phyloP scores from a whole-genome alignment of 2,113 vertebrate genomes.

The Lates calcarifer region DNA sequence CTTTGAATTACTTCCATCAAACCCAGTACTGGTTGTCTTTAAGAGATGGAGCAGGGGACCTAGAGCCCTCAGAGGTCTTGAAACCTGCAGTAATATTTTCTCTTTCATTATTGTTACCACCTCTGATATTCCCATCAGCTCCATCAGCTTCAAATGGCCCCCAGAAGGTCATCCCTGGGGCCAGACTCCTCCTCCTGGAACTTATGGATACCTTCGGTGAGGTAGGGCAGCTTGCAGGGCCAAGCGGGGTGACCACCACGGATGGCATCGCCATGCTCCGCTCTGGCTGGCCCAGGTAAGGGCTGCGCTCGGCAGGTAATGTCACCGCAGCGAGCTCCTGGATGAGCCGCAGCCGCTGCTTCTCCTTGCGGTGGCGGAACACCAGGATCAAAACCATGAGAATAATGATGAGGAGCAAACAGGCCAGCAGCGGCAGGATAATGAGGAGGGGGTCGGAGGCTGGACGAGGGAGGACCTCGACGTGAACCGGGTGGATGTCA shows the following conservation, averaged over 20 bases:
- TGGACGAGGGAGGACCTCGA: slow-evolving; percentile 75
- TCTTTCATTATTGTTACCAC: slow-evolving; percentile 21
- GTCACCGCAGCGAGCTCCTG: slow-evolving; percentile 72
- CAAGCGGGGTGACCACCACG: slow-evolving; percentile 88
- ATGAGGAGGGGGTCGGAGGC: slow-evolving; percentile 82
- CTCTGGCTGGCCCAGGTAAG: slow-evolving; percentile 75
- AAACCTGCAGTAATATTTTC: slow-evolving; percentile 26
- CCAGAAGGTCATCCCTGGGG: slow-evolving; percentile 78
- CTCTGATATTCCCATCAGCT: slow-evolving; percentile 15
- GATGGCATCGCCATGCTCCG: slow-evolving; percentile 83
- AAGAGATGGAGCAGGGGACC: slow-evolving; percentile 82
- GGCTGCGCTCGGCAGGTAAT: slow-evolving; percentile 54
- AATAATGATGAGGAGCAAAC: slow-evolving; percentile 84
- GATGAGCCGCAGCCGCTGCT: slow-evolving; percentile 72
- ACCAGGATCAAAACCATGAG: slow-evolving; percentile 82
- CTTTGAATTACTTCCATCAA: slow-evolving; percentile 67
- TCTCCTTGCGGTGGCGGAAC: slow-evolving; percentile 86
- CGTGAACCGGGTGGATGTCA: slow-evolving; percentile 52
- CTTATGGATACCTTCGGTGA: slow-evolving; percentile 64
- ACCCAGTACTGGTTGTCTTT: slow-evolving; percentile 91
- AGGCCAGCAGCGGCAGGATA: slow-evolving; percentile 83
- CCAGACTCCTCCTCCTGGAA: slow-evolving; percentile 62
- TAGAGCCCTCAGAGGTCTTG: slow-evolving; percentile 43
- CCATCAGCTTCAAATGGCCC: slow-evolving; percentile 81
- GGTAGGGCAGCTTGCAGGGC: slow-evolving; percentile 59